Percentiles rank a stretch among this genome's conserved stretches.
Conservation (phyloP, 2,888 invertebrate genomes). For the Latrodectus hesperus region DNA sequence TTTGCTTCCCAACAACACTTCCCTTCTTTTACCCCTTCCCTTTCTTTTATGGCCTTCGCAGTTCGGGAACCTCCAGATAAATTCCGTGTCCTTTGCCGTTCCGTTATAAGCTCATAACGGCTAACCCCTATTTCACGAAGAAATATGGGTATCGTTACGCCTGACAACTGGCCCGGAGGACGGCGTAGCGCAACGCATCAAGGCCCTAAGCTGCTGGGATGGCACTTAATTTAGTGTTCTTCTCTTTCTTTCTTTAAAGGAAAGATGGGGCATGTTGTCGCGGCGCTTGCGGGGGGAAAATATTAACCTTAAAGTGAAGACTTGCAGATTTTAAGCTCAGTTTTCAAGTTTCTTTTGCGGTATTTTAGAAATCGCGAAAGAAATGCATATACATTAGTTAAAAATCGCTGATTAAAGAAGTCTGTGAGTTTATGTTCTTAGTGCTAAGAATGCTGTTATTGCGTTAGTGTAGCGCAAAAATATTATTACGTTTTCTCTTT, state of each 20-base stretch:
- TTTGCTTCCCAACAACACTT: conserved; percentile 7
- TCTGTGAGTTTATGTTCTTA: too few species aligned
- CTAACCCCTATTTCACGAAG: conserved; percentile 36
- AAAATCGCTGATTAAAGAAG: too few species aligned
- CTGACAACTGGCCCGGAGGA: conserved; percentile 31
- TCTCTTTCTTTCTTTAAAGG: neutral
- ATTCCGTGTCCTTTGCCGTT: conserved; percentile 36
- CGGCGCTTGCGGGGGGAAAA: neutral
- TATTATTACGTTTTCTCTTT: too few species aligned
- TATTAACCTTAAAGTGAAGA: too few species aligned
- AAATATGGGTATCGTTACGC: conserved; percentile 35
- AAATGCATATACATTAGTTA: too few species aligned
- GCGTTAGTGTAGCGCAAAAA: too few species aligned
- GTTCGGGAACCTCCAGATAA: conserved; percentile 34
- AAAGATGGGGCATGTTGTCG: conserved; percentile 11
- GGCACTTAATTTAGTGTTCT: conserved; percentile 23
- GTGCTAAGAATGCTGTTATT: too few species aligned
- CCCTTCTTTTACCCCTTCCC: neutral
- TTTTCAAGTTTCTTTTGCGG: too few species aligned
- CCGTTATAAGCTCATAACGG: conserved; percentile 55
- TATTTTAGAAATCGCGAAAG: too few species aligned
- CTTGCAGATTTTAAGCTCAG: too few species aligned
- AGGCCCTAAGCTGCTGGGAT: neutral
- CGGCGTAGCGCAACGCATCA: conserved; percentile 16
- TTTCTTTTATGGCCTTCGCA: conserved; percentile 41